These are phyloP conservation scores for Spea multiplicata DNA, from an alignment of 2,113 vertebrate genomes.

Conservation along the genomic window DNA sequence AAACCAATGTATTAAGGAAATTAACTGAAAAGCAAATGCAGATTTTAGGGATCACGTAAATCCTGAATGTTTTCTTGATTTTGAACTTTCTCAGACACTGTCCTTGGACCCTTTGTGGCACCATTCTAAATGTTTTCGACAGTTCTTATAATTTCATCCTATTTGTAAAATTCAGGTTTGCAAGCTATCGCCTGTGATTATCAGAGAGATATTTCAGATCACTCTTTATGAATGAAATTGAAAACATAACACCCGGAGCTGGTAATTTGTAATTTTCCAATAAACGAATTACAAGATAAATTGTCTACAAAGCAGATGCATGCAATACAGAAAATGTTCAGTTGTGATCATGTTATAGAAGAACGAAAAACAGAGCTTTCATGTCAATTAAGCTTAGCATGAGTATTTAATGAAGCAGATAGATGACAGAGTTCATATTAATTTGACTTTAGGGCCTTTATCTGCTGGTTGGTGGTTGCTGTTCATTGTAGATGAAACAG, in stretches of 20 bases:
- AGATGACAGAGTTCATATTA: conserved; percentile 5
- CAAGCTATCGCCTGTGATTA: background rate
- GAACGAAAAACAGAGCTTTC: conserved; percentile 1
- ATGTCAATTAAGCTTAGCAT: conserved; percentile 5
- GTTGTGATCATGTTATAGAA: background rate
- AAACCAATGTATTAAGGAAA: no score
- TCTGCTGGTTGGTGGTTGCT: background rate
- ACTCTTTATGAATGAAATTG: background rate
- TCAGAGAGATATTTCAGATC: background rate
- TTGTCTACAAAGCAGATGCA: background rate
- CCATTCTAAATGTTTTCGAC: background rate
- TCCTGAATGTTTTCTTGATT: no score
- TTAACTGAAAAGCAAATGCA: no score
- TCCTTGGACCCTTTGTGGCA: no score
- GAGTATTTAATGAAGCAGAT: conserved; percentile 2
- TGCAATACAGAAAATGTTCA: background rate
- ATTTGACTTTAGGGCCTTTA: background rate
- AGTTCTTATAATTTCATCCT: background rate
- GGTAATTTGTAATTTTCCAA: background rate
- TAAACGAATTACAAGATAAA: background rate
- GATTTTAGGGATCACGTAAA: no score
- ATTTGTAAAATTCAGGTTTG: background rate
- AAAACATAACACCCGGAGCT: conserved; percentile 1
- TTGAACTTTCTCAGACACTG: no score
- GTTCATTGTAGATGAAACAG: background rate